These are phyloP conservation scores for Saccopteryx bilineata DNA, from an alignment of 2,113 vertebrate species.

Conservation along the genomic window DNA sequence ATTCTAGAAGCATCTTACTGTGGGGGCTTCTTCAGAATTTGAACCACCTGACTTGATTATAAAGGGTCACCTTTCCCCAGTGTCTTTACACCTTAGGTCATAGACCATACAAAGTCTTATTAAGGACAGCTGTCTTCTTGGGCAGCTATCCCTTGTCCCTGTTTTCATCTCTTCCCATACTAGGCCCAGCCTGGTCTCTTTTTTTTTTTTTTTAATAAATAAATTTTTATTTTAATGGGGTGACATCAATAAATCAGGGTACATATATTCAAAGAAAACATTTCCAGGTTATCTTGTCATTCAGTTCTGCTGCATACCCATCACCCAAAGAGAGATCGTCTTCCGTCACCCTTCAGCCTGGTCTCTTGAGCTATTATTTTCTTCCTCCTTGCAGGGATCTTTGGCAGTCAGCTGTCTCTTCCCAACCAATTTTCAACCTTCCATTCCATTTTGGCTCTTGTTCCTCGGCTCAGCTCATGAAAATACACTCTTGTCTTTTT, in stretches of 20 bases:
- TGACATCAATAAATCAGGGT: too few species aligned
- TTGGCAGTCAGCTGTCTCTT: background rate
- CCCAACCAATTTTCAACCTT: background rate
- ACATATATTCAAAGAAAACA: too few species aligned
- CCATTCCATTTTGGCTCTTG: background rate
- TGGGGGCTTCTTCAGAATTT: background rate
- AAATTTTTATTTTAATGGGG: too few species aligned
- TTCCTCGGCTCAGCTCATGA: background rate
- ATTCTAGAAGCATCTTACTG: constrained; percentile 2
- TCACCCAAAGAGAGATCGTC: too few species aligned
- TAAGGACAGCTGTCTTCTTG: background rate
- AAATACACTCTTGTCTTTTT: background rate
- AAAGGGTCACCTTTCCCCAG: too few species aligned
- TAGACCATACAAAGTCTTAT: background rate
- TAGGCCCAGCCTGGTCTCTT: background rate
- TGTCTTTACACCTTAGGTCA: background rate
- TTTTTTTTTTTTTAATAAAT: too few species aligned
- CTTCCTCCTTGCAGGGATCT: background rate
- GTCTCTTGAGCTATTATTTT: background rate
- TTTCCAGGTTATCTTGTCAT: too few species aligned
- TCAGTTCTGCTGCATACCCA: too few species aligned
- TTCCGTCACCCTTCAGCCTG: too few species aligned
- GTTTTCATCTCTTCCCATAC: background rate
- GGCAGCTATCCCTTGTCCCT: background rate
- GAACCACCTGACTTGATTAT: background rate